phyloP scores from a whole-genome alignment of 2,113 vertebrate genomes.

The Hippolais icterina region DNA sequence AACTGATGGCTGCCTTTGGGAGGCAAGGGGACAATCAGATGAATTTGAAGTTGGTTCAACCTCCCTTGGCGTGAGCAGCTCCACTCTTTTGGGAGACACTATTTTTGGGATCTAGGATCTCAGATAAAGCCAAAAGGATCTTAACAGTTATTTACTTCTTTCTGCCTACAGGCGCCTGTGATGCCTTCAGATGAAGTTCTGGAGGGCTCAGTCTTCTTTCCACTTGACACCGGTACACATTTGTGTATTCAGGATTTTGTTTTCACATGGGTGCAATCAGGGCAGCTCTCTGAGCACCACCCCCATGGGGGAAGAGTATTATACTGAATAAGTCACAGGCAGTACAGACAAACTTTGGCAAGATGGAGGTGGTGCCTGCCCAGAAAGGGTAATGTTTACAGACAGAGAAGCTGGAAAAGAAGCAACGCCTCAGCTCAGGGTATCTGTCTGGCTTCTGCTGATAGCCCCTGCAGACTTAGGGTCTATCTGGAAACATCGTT shows the following conservation, averaged over 20 bases:
- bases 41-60: background rate
- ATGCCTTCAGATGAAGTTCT: background rate
- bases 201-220: background rate
- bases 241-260: background rate
- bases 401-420: background rate
- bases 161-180: fast-evolving
- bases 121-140: background rate
- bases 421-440: background rate
- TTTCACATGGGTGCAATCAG: background rate
- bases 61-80: background rate
- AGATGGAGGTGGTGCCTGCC: background rate
- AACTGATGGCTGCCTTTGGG: background rate
- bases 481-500: background rate
- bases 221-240: background rate
- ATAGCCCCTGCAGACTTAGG: background rate
- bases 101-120: background rate
- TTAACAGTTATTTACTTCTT: background rate
- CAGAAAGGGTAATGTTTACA: background rate
- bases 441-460: background rate
- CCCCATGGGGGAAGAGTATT: background rate
- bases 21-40: background rate
- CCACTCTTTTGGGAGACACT: background rate
- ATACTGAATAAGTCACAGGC: background rate
- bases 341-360: background rate
- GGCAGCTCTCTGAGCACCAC: background rate